These are phyloP conservation scores for Rhorus exstirpatorius DNA, from an alignment of 2,888 invertebrate genomes.

Conservation along the genomic window DNA sequence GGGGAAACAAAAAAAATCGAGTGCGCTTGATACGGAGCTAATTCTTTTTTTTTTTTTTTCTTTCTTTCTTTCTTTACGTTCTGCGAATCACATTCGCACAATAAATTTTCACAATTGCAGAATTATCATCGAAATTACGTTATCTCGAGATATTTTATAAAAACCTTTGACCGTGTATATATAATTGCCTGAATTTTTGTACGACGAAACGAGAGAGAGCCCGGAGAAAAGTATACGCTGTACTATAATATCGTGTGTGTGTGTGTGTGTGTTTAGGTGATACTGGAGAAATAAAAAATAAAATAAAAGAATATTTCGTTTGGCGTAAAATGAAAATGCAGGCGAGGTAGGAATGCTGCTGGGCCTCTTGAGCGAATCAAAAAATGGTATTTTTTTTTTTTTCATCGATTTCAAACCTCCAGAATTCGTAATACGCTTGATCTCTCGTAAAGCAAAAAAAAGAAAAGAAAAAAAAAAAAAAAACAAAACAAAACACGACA, in stretches of 20 bases:
- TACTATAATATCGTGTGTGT: no score
- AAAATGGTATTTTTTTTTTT: conserved; percentile 22
- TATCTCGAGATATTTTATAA: no score
- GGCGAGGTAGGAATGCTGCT: conserved; percentile 53
- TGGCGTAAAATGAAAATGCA: conserved; percentile 25
- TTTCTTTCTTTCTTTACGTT: neutral
- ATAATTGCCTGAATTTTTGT: conserved; percentile 23
- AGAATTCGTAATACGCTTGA: no score
- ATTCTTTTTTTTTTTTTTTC: no score
- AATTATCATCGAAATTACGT: conserved; percentile 12
- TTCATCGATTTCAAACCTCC: neutral
- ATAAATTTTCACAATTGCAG: conserved; percentile 21
- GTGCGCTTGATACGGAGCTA: no score
- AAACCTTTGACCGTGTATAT: no score
- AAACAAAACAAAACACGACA: neutral
- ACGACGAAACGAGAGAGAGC: conserved; percentile 26
- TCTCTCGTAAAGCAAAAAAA: no score
- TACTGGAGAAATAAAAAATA: neutral
- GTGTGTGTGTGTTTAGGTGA: no score
- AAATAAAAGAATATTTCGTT: neutral
- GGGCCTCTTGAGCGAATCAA: conserved; percentile 32
- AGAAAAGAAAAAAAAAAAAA: no score
- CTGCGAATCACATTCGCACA: conserved; percentile 41
- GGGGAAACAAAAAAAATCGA: neutral
- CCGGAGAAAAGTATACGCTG: no score